Percentiles rank a stretch among this genome's conserved stretches.
Conservation (phyloP, 1,140 invertebrate genomes). For the Tetranychus urticae region DNA sequence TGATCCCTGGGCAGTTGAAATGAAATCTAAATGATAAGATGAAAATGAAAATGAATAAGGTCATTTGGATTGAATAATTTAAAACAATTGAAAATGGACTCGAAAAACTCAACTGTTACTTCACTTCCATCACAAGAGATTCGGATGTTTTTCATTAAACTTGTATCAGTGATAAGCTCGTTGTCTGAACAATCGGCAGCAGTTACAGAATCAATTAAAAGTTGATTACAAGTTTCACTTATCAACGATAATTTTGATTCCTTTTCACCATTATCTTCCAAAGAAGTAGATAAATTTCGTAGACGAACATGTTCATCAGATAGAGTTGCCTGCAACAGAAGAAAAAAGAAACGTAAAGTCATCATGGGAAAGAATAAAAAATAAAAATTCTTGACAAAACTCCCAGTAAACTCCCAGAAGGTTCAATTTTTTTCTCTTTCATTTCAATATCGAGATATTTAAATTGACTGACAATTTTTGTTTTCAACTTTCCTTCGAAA, state of each 20-base stretch:
- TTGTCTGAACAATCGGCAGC: background rate
- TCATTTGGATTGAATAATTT: background rate
- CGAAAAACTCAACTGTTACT: background rate
- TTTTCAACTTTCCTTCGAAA: no score
- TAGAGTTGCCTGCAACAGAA: background rate
- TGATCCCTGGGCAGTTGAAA: background rate
- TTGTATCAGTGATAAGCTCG: background rate
- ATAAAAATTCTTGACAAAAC: background rate
- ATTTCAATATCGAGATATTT: background rate
- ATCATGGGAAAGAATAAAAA: background rate
- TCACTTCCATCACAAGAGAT: constrained; percentile 3
- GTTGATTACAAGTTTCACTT: background rate
- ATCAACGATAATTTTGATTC: background rate
- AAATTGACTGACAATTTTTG: no score
- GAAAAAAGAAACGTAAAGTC: background rate
- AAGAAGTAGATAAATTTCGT: background rate
- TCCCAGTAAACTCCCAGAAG: background rate
- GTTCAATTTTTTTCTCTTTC: background rate
- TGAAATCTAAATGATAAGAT: background rate
- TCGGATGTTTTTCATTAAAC: background rate
- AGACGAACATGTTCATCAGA: background rate
- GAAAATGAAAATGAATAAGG: background rate
- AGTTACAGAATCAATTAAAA: background rate
- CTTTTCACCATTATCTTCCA: background rate
- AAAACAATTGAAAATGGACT: background rate